Conservation (phyloP, 2,797 vertebrate species). For the Pangasius macronema region DNA sequence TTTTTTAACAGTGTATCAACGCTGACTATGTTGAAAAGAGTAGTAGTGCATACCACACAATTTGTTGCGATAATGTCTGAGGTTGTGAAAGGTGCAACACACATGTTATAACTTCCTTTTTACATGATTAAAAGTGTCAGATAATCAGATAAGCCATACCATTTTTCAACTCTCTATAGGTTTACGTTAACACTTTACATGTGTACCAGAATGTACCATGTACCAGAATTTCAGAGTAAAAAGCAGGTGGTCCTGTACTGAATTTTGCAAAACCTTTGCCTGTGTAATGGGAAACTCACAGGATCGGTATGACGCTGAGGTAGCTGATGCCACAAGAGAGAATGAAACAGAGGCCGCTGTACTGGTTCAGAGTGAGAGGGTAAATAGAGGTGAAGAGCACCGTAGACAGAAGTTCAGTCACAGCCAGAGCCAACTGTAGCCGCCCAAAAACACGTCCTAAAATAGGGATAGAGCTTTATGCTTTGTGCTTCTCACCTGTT, state of each 20-base stretch:
- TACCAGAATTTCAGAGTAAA: not conserved
- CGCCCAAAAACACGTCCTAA: constrained; percentile 59
- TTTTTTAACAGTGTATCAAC: not conserved
- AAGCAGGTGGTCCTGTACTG: not conserved
- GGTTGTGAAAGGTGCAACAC: not conserved
- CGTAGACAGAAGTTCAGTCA: constrained; percentile 58
- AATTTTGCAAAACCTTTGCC: not conserved
- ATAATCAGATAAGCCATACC: not conserved
- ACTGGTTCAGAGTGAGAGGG: constrained; percentile 58
- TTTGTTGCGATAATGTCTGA: not conserved
- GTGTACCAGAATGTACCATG: not conserved
- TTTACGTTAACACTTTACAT: not conserved
- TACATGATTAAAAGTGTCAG: not conserved
- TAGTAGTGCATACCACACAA: too few relatives aligned
- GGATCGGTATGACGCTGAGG: constrained; percentile 55
- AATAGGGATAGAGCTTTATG: constrained; percentile 8
- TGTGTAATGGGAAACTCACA: constrained; percentile 51
- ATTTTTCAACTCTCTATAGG: not conserved
- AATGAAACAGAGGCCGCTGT: constrained; percentile 59
- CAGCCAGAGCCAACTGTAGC: constrained; percentile 59
- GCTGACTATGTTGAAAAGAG: not conserved
- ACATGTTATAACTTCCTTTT: not conserved
- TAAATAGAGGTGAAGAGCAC: constrained; percentile 61
- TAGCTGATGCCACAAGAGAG: constrained; percentile 61
- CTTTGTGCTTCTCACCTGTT: not conserved